Evolutionary conservation across 2,797 vertebrate genomes (phyloP).

Genomic region (Trachops cirrhosus): DNA sequence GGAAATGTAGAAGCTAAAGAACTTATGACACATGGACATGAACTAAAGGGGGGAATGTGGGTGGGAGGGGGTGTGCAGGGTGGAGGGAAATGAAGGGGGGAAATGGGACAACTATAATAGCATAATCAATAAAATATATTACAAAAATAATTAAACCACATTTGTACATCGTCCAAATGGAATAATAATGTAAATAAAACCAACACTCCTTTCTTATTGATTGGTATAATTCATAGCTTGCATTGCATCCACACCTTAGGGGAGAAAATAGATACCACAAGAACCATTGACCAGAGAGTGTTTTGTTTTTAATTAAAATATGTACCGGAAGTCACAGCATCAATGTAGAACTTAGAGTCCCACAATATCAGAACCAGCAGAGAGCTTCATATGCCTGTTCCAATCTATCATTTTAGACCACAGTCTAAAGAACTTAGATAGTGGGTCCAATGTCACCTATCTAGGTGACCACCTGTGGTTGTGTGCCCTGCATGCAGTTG

Average conservation of each 20-base stretch:
- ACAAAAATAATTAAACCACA: too few species aligned
- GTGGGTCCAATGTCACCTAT: not conserved
- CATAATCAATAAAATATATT: too few species aligned
- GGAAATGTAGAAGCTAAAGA: too few species aligned
- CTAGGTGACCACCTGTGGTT: too few species aligned
- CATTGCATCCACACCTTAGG: not conserved
- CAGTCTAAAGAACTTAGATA: not conserved
- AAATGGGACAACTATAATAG: too few species aligned
- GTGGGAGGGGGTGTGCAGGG: too few species aligned
- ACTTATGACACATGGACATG: too few species aligned
- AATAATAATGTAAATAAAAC: not conserved
- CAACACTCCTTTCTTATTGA: not conserved
- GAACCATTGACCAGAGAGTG: not conserved
- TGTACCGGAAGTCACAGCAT: not conserved
- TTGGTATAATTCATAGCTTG: not conserved
- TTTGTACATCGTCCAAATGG: not conserved
- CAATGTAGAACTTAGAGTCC: not conserved
- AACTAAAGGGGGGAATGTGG: too few species aligned
- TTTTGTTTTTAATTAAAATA: not conserved
- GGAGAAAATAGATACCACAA: not conserved
- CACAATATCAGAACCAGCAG: not conserved
- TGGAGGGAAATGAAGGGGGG: too few species aligned
- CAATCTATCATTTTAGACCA: not conserved
- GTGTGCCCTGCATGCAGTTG: rapidly evolving
- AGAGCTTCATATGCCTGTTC: not conserved